Percentiles rank a stretch among this genome's conserved stretches.
These are phyloP conservation scores for Talpa occidentalis DNA, from an alignment of 2,113 vertebrate species.

Conservation along the genomic window DNA sequence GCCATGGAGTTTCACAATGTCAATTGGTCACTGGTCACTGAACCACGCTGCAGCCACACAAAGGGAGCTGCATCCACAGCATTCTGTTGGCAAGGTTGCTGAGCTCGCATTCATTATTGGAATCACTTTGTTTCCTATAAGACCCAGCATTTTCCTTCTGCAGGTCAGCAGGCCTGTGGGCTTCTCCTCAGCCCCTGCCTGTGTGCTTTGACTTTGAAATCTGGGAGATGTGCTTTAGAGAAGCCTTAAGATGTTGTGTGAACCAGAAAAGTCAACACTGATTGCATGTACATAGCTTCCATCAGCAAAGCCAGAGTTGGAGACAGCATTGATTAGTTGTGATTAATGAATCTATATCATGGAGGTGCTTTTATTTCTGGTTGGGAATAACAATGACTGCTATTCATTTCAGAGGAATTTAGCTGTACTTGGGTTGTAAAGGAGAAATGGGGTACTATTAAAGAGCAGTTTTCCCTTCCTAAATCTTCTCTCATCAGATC, in stretches of 20 bases:
- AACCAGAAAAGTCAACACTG: background rate
- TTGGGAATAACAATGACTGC: background rate
- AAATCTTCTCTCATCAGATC: background rate
- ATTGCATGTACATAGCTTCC: background rate
- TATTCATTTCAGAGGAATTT: background rate
- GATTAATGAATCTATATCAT: background rate
- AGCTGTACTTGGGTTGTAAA: background rate
- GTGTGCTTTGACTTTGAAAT: background rate
- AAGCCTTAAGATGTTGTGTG: background rate
- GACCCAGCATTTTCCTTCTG: constrained; percentile 54
- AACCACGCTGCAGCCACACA: background rate
- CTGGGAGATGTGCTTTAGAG: background rate
- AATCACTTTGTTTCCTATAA: constrained; percentile 69
- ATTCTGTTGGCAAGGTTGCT: constrained; percentile 71
- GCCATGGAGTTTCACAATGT: background rate
- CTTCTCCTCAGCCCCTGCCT: background rate
- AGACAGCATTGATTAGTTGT: background rate
- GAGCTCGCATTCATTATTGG: constrained; percentile 73
- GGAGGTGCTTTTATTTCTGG: background rate
- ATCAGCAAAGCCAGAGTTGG: background rate
- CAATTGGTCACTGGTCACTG: background rate
- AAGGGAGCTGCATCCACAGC: constrained; percentile 69
- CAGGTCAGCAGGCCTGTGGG: background rate
- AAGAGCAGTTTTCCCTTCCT: background rate
- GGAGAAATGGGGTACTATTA: background rate